Percentiles rank a stretch among this genome's conserved stretches.
Evolutionary conservation across 2,888 invertebrate genomes (phyloP).

Genomic region (Miltochrista miniata): DNA sequence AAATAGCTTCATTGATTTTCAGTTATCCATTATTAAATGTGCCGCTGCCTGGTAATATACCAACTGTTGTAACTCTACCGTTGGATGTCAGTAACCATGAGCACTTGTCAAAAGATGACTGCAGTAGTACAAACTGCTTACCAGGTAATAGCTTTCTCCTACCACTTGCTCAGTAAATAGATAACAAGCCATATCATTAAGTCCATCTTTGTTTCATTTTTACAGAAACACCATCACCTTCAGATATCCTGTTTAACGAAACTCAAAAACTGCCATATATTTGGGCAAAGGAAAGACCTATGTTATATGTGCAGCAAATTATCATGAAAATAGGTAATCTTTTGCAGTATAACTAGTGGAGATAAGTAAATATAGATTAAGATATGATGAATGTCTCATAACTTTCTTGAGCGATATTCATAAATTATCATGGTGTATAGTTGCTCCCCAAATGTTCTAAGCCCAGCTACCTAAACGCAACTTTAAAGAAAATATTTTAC

Average conservation of each 20-base stretch:
- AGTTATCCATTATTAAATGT: constrained; percentile 94
- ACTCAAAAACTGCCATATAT: constrained; percentile 80
- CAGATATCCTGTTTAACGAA: constrained; percentile 68
- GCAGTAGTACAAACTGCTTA: constrained; percentile 50
- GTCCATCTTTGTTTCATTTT: constrained; percentile 18
- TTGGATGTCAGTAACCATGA: constrained; percentile 42
- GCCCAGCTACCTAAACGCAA: too few species aligned
- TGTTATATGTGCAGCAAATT: constrained; percentile 90
- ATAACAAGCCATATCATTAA: neutral
- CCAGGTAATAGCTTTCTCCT: constrained; percentile 40
- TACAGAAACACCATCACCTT: constrained; percentile 52
- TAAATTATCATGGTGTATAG: too few species aligned
- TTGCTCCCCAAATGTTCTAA: too few species aligned
- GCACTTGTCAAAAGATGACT: constrained; percentile 40
- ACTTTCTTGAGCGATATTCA: too few species aligned
- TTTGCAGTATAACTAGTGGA: neutral
- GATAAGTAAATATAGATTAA: neutral
- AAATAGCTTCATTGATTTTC: constrained; percentile 43
- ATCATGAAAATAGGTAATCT: constrained; percentile 84
- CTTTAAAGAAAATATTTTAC: too few species aligned
- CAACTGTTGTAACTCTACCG: constrained; percentile 87
- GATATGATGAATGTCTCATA: too few species aligned
- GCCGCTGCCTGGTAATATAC: constrained; percentile 95
- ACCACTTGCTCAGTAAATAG: too few species aligned
- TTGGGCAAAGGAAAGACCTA: constrained; percentile 86